Percentiles rank a stretch among this genome's conserved stretches.
phyloP scores from a whole-genome alignment of 2,797 vertebrate species.

The Propithecus perrieri region DNA sequence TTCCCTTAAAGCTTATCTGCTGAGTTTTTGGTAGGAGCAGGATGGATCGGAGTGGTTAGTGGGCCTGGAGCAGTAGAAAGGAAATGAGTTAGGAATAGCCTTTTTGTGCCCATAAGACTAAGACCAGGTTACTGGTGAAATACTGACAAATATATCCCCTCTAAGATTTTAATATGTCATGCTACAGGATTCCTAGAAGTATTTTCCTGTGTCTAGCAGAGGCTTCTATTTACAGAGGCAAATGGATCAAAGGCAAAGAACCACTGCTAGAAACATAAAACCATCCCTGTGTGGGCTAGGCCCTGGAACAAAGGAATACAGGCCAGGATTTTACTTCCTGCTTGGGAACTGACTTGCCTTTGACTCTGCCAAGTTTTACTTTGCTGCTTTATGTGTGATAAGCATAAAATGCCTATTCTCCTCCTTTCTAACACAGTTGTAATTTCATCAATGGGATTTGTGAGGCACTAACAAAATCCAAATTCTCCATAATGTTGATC shows the following conservation, averaged over 20 bases:
- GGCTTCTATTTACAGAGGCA: conserved; percentile 57
- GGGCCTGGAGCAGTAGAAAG: not conserved
- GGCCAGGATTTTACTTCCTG: conserved; percentile 41
- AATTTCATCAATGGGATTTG: not conserved
- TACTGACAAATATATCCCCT: conserved; percentile 34
- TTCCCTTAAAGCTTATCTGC: conserved; percentile 11
- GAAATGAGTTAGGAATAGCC: not conserved
- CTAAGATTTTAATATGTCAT: conserved; percentile 13
- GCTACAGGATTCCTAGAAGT: conserved; percentile 61
- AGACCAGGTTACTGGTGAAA: conserved; percentile 24
- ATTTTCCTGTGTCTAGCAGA: conserved; percentile 35
- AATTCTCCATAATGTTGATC: not conserved
- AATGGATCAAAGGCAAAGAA: conserved; percentile 60
- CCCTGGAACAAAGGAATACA: not conserved
- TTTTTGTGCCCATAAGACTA: conserved; percentile 21
- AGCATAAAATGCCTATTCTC: not conserved
- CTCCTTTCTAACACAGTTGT: not conserved
- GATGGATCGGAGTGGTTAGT: not conserved
- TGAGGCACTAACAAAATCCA: conserved; percentile 8
- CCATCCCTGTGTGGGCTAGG: conserved; percentile 24
- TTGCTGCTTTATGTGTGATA: conserved; percentile 18
- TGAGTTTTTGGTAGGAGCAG: conserved; percentile 29
- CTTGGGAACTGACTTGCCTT: conserved; percentile 41
- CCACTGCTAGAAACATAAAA: conserved; percentile 53
- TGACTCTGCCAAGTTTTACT: conserved; percentile 12